Conservation (phyloP, 2,113 vertebrate genomes). For the Meles meles region DNA sequence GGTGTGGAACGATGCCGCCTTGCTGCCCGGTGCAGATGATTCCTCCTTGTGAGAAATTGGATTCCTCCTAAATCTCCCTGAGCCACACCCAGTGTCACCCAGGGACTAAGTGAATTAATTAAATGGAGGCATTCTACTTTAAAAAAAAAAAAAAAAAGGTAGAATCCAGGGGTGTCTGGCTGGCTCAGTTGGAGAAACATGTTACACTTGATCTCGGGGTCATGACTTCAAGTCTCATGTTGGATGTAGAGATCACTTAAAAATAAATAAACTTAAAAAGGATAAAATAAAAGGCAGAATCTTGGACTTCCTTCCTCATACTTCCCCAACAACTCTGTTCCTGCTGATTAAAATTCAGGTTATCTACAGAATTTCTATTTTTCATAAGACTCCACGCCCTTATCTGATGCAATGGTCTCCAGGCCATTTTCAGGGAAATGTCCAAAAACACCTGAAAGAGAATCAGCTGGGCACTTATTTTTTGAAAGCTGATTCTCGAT, state of each 20-base stretch:
- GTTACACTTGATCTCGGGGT: background rate
- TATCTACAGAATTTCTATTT: background rate
- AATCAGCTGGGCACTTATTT: background rate
- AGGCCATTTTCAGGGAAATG: background rate
- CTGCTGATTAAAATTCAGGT: background rate
- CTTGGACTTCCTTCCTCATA: background rate
- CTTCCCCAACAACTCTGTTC: background rate
- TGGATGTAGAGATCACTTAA: background rate
- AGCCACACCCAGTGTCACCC: conserved; percentile 79
- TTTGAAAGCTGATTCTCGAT: background rate
- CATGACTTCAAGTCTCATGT: background rate
- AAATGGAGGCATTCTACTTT: conserved; percentile 75
- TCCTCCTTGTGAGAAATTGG: conserved; percentile 76
- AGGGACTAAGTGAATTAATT: conserved; percentile 71
- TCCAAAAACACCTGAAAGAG: background rate
- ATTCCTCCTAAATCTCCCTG: conserved; percentile 76
- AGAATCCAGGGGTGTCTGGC: background rate
- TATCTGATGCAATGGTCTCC: background rate
- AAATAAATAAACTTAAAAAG: background rate
- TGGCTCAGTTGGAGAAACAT: background rate
- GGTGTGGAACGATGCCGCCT: conserved; percentile 20
- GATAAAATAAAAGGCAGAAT: background rate
- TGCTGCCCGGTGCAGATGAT: conserved; percentile 48
- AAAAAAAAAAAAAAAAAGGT: no score
- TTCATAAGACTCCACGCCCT: background rate